Conservation (phyloP, 2,113 vertebrate genomes). For the Pangasianodon hypophthalmus region DNA sequence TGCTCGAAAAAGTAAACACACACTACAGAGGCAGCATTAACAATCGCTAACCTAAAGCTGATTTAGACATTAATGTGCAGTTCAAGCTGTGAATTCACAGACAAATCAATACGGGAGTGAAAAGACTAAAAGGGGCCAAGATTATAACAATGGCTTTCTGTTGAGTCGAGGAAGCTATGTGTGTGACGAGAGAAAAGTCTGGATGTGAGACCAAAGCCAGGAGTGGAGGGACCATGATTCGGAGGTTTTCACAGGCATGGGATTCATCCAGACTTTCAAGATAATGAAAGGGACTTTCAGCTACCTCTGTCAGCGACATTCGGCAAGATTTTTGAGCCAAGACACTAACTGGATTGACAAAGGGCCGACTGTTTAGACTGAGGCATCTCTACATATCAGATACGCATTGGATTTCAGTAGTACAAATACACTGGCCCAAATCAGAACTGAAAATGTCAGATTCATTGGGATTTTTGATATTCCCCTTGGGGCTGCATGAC, state of each 20-base stretch:
- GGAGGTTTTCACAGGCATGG: neutral
- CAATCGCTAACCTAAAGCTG: neutral
- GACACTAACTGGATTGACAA: neutral
- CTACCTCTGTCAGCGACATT: neutral
- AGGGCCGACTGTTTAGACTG: neutral
- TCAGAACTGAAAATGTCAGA: neutral
- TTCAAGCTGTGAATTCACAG: neutral
- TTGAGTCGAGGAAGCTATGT: neutral
- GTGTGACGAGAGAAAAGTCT: neutral
- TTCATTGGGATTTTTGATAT: neutral
- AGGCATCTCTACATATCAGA: neutral
- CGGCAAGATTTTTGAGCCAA: neutral
- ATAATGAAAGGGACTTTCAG: neutral
- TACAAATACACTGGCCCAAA: neutral
- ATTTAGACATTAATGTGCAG: neutral
- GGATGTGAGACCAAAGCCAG: neutral
- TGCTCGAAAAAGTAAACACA: neutral
- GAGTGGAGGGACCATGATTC: neutral
- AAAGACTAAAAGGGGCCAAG: neutral
- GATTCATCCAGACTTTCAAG: conserved; percentile 10
- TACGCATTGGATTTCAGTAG: neutral
- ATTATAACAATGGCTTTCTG: conserved; percentile 16
- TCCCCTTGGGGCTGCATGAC: neutral
- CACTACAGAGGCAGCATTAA: neutral
- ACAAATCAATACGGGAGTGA: neutral